phyloP scores from a whole-genome alignment of 2,888 invertebrate genomes.

The Pheosia tremula region DNA sequence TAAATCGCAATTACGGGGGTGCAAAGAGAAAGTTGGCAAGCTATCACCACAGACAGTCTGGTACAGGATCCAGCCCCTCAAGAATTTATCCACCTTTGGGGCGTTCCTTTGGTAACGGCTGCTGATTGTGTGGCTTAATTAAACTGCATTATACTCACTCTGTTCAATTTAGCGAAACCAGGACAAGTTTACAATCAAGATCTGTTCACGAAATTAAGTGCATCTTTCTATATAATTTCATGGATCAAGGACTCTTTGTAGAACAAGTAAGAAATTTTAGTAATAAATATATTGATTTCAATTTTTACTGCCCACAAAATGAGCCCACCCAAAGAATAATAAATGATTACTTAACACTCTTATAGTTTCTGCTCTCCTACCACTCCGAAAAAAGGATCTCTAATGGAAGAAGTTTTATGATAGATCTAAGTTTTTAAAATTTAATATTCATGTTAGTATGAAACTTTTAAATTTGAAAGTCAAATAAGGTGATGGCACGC shows the following conservation, averaged over 20 bases:
- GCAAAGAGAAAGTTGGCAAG: constrained; percentile 35
- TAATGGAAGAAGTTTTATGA: neutral
- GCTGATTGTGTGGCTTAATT: constrained; percentile 80
- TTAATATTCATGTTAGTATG: constrained; percentile 35
- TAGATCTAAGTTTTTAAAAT: constrained; percentile 11
- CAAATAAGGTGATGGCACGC: constrained; percentile 50
- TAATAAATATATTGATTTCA: neutral
- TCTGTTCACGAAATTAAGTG: constrained; percentile 36
- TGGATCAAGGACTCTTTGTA: neutral
- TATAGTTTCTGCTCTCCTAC: too few relatives aligned
- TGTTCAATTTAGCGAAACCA: constrained; percentile 54
- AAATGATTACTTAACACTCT: too few relatives aligned
- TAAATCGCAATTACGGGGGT: constrained; percentile 23
- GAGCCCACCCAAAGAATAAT: too few relatives aligned
- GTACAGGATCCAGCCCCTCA: constrained; percentile 69
- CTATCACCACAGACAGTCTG: constrained; percentile 63
- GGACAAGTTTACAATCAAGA: constrained; percentile 24
- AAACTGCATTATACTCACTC: constrained; percentile 73
- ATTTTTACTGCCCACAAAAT: too few relatives aligned
- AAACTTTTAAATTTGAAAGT: constrained; percentile 45
- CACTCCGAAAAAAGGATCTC: neutral
- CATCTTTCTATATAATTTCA: constrained; percentile 4
- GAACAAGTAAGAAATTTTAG: neutral
- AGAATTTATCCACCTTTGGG: constrained; percentile 79
- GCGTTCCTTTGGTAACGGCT: constrained; percentile 79